Conservation (phyloP, 2,797 vertebrate genomes). For the Sebastes ruberrimus region DNA sequence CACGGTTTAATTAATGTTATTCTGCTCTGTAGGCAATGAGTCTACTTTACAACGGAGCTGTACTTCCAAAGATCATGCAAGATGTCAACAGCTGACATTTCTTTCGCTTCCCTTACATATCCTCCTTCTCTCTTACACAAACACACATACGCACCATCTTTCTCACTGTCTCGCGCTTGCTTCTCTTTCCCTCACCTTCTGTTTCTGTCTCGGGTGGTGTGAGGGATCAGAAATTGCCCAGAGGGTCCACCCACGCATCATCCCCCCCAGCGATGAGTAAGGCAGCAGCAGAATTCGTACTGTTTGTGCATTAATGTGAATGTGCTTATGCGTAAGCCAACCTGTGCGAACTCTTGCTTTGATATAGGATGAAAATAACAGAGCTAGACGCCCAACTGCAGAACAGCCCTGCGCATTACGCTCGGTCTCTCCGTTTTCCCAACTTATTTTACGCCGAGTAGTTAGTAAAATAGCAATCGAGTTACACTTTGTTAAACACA, state of each 20-base stretch:
- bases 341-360: constrained; percentile 17
- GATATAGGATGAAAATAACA: constrained; percentile 26
- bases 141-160: background rate
- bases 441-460: constrained; percentile 12
- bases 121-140: background rate
- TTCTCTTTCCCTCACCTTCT: constrained; percentile 19
- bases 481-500: constrained; percentile 23
- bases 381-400: background rate
- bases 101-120: constrained; percentile 9
- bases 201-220: constrained; percentile 27
- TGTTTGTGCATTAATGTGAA: constrained; percentile 42
- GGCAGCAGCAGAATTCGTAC: constrained; percentile 20
- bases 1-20: constrained; percentile 37
- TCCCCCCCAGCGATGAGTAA: constrained; percentile 16
- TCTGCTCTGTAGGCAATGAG: constrained; percentile 16
- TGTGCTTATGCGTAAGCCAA: constrained; percentile 19
- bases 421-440: background rate
- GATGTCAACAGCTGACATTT: constrained; percentile 32
- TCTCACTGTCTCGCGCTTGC: background rate
- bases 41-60: constrained; percentile 8
- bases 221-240: constrained; percentile 42
- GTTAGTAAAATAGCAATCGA: constrained; percentile 31
- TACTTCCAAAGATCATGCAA: constrained; percentile 53
- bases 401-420: background rate
- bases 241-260: constrained; percentile 41